These are phyloP conservation scores for Zygothrica quintamaculata DNA, from an alignment of 2,888 invertebrate species.

Conservation along the genomic window DNA sequence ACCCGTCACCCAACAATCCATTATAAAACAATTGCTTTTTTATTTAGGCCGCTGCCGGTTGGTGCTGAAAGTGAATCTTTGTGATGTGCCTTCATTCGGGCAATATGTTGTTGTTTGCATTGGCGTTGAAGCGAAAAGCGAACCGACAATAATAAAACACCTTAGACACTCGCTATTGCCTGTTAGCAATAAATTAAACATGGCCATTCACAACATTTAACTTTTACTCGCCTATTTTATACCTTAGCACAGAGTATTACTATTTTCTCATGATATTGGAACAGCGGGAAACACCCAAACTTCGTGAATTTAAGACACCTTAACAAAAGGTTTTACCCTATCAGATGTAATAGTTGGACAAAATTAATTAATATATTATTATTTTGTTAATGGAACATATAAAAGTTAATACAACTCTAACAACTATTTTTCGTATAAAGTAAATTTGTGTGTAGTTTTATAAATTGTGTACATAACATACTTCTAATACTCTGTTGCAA, in stretches of 20 bases:
- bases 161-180: background rate
- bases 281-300: too few species aligned
- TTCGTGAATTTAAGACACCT: too few species aligned
- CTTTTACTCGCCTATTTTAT: conserved; percentile 26
- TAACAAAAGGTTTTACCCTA: too few species aligned
- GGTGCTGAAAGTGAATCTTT: conserved; percentile 34
- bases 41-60: conserved; percentile 8
- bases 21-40: conserved; percentile 53
- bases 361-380: too few species aligned
- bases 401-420: too few species aligned
- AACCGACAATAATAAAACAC: conserved; percentile 1
- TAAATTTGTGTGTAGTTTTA: too few species aligned
- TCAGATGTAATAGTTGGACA: too few species aligned
- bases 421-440: too few species aligned
- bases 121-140: conserved; percentile 49
- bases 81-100: conserved; percentile 1
- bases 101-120: conserved; percentile 25
- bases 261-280: conserved; percentile 3
- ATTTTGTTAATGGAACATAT: too few species aligned
- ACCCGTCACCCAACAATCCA: conserved; percentile 47
- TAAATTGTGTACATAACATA: too few species aligned
- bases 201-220: conserved; percentile 41
- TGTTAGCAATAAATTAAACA: conserved; percentile 22
- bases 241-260: background rate
- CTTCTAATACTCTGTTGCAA: too few species aligned